A percentile compares a stretch with the other conserved stretches of the same genome.
These are phyloP conservation scores for Pomatorhinus ruficollis DNA, from an alignment of 2,113 vertebrate species.

Conservation along the genomic window DNA sequence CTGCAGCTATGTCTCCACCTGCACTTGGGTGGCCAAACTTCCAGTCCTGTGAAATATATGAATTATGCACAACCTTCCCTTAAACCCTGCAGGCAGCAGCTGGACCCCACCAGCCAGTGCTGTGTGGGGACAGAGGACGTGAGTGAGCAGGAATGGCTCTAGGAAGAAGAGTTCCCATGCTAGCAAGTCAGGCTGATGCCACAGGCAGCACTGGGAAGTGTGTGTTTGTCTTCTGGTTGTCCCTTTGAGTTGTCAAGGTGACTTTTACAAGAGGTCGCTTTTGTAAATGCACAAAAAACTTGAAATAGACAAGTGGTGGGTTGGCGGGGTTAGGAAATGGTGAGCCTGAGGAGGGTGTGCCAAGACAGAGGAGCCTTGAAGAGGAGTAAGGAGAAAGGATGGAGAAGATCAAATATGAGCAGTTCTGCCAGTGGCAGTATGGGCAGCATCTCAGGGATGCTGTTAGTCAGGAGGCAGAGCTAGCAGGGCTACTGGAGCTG, in stretches of 20 bases:
- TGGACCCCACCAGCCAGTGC: background rate
- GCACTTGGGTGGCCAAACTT: background rate
- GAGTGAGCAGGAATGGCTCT: background rate
- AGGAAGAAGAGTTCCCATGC: background rate
- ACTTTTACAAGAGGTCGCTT: background rate
- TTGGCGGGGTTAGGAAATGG: background rate
- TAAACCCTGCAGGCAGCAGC: background rate
- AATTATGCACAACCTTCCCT: background rate
- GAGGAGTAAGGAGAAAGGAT: background rate
- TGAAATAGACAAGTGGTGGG: background rate
- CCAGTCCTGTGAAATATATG: too few species aligned
- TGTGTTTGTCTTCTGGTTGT: background rate
- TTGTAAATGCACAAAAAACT: background rate
- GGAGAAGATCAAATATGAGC: background rate
- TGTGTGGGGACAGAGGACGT: rapidly evolving
- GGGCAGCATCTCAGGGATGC: background rate
- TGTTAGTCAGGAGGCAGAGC: background rate
- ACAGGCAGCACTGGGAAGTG: background rate
- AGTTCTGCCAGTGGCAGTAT: background rate
- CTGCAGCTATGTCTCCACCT: background rate
- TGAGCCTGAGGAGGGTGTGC: background rate
- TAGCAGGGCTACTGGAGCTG: background rate
- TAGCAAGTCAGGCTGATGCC: background rate
- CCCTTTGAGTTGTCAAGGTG: background rate
- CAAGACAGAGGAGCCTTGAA: background rate